Evolutionary conservation across 2,113 vertebrate genomes (phyloP).

Genomic region (Bothrops jararaca): DNA sequence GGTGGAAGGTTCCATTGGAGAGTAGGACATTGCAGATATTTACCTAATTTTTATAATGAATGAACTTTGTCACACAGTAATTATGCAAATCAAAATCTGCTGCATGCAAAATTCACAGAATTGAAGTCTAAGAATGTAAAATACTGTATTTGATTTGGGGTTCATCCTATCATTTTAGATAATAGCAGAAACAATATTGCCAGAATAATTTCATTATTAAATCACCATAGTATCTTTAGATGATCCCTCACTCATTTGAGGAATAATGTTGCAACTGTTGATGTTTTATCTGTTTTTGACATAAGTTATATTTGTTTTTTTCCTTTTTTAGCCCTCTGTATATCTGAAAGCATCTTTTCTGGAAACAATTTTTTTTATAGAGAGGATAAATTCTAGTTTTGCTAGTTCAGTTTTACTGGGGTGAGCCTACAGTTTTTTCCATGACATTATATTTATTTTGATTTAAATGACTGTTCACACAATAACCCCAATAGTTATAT

Average conservation of each 20-base stretch:
- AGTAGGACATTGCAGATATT: neutral
- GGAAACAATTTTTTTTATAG: neutral
- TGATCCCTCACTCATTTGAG: neutral
- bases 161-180: neutral
- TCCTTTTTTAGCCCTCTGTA: neutral
- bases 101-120: neutral
- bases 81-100: neutral
- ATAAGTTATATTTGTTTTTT: neutral
- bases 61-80: neutral
- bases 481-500: neutral
- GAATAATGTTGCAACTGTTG: neutral
- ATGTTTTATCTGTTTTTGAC: neutral
- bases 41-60: neutral
- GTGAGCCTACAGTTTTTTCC: neutral
- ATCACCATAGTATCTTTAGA: neutral
- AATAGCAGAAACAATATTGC: neutral
- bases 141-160: neutral
- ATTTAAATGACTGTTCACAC: neutral
- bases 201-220: neutral
- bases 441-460: conserved; percentile 5
- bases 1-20: neutral
- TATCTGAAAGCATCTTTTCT: neutral
- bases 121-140: neutral
- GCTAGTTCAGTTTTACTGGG: neutral
- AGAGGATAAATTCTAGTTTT: neutral